phyloP scores from a whole-genome alignment of 2,888 invertebrate species.

The Cheilosia grossa region DNA sequence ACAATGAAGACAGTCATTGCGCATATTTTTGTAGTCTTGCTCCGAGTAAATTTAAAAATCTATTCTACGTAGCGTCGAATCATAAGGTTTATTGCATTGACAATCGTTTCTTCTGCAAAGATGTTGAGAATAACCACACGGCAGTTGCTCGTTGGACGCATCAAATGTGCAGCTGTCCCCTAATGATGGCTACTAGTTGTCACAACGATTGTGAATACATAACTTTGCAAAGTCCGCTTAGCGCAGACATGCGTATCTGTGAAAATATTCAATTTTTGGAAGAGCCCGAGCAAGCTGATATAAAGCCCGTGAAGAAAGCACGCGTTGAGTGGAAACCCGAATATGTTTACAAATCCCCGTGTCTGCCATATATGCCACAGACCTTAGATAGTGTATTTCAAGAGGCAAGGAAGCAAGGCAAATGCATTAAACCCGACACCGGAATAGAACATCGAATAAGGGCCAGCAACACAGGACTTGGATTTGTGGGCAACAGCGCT shows the following conservation, averaged over 20 bases:
- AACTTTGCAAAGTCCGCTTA: conserved; percentile 77
- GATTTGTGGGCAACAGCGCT: conserved; percentile 76
- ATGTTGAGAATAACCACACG: conserved; percentile 67
- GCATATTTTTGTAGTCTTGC: conserved; percentile 78
- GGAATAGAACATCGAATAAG: conserved; percentile 78
- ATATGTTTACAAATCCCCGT: conserved; percentile 75
- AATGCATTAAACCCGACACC: conserved; percentile 76
- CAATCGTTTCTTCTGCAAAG: conserved; percentile 77
- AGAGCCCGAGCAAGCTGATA: neutral
- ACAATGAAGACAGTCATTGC: conserved; percentile 73
- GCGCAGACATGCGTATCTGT: conserved; percentile 79
- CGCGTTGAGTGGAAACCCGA: conserved; percentile 22
- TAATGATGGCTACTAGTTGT: conserved; percentile 77
- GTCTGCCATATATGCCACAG: conserved; percentile 79
- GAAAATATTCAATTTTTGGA: conserved; percentile 76
- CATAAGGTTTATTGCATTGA: conserved; percentile 81
- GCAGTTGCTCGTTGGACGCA: conserved; percentile 79
- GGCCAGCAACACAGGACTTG: conserved; percentile 79
- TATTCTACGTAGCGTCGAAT: conserved; percentile 80
- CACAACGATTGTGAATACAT: conserved; percentile 78
- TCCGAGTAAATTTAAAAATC: conserved; percentile 78
- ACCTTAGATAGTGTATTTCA: conserved; percentile 77
- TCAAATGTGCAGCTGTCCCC: conserved; percentile 79
- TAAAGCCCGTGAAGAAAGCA: neutral
- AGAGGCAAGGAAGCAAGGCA: conserved; percentile 76